phyloP scores from a whole-genome alignment of 2,113 vertebrate genomes.

The Microcebus griseorufus region DNA sequence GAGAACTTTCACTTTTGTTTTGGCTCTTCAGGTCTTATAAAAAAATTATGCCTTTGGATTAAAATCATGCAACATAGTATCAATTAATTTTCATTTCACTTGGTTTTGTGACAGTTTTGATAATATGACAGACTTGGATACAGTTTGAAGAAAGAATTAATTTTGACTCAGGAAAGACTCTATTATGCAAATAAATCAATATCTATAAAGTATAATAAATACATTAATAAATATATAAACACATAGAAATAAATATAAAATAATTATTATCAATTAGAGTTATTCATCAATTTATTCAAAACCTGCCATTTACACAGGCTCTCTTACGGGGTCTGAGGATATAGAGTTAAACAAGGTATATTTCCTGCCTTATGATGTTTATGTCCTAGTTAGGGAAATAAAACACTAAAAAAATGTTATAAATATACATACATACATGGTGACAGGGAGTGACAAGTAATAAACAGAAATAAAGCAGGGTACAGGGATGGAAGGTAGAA shows the following conservation, averaged over 20 bases:
- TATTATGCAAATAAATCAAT: not conserved
- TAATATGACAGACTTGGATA: not conserved
- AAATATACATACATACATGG: not conserved
- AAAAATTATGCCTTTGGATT: not conserved
- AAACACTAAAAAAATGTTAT: not conserved
- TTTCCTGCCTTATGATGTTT: not conserved
- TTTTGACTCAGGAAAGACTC: not conserved
- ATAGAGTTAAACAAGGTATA: not conserved
- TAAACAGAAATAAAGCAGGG: not conserved
- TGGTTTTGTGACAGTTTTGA: not conserved
- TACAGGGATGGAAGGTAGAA: fast-evolving
- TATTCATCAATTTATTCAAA: not conserved
- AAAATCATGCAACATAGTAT: not conserved
- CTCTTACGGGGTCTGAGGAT: not conserved
- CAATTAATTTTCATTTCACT: conserved; percentile 19
- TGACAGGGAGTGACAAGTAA: not conserved
- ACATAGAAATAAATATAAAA: not conserved
- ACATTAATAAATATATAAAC: not conserved
- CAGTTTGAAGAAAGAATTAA: not conserved
- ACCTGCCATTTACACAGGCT: not conserved
- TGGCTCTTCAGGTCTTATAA: not conserved
- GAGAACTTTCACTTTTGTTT: not conserved
- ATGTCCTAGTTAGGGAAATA: not conserved
- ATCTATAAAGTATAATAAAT: not conserved
- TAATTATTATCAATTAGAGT: not conserved